Conservation (phyloP, 2,797 vertebrate genomes). For the Paedocypris micromegethes region DNA sequence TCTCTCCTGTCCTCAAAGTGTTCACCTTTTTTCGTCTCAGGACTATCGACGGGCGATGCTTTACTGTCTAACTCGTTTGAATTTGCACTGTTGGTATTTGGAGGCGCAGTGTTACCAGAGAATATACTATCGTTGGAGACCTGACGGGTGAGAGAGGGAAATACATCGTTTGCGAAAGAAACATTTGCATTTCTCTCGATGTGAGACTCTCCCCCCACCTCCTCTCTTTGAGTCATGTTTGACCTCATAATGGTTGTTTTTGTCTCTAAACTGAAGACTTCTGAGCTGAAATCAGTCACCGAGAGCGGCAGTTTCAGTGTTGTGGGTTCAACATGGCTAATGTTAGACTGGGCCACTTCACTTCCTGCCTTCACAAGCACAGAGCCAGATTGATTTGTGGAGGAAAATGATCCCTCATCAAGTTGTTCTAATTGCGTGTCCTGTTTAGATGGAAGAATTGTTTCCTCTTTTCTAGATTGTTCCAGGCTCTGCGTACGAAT, state of each 20-base stretch:
- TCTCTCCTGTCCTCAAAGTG: no score
- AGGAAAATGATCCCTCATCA: constrained; percentile 4
- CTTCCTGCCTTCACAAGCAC: not conserved
- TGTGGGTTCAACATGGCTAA: not conserved
- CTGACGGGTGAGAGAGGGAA: no score
- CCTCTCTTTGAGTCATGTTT: not conserved
- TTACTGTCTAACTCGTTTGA: no score
- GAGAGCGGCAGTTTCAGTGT: not conserved
- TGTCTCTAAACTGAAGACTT: no score
- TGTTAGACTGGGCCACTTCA: not conserved
- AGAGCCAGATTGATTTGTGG: not conserved
- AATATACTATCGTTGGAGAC: no score
- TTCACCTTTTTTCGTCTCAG: no score
- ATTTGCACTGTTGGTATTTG: no score
- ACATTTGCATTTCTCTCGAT: not conserved
- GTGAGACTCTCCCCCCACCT: not conserved
- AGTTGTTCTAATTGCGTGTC: constrained; percentile 4
- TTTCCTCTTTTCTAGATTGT: not conserved
- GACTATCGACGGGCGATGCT: no score
- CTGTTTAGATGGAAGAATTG: not conserved
- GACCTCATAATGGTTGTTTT: not conserved
- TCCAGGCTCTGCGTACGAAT: constrained; percentile 2
- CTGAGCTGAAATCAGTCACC: not conserved
- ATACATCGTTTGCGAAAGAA: no score
- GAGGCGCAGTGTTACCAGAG: no score